Base-by-base conservation (phyloP, 2,888 invertebrate genomes). In the Tiphia femorata region DNA sequence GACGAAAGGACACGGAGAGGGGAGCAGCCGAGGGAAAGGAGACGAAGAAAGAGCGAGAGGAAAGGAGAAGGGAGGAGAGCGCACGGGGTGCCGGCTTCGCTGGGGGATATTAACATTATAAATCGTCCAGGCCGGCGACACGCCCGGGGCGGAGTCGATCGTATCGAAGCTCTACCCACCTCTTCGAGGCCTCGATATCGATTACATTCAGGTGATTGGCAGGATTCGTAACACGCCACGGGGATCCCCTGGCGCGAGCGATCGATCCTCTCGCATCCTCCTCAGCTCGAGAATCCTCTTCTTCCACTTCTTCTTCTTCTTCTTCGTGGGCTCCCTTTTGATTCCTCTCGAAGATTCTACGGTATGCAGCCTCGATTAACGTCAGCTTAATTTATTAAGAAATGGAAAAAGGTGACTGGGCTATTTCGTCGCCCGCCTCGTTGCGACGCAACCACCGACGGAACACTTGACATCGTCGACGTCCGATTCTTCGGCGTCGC, bases 101-200 rank as follows among this genome's bases (percentile, higher is more conserved):
- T 74, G 57, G 69, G 60, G 70, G 78, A 79, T 80, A 80, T 80
- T 80, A 80, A 80, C 78, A 79, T 79, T 79, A 80, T 80, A 80
- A 80, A 80, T 80, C 77, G 78, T 78, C 68, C 77, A 74, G 77
- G 78, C 71, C 73, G 77, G 77, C 79, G 77, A 80, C 80, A 80
- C 79, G 80, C 80, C 80, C 77, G 79, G 80, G 80, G 80, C 79
- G 80, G 80, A 74, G 80, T 71, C 74, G 80, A 80, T 79, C 72
- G 74, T 79, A 80, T 80, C 79, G 71, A 16, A 69, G 73, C n/a
- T 76, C 77, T 78, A 66, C 76, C 76, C 76, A 75, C 78, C 75
- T 74, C 69, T n/a, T n/a, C n/a, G 60, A 62, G 55, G n/a, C n/a
- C 67, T 67, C 75, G 75, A 80, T 80, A 80, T 79, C 80, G 79